Conservation (phyloP, 2,888 invertebrate genomes). For the Drosophila meridiana region DNA sequence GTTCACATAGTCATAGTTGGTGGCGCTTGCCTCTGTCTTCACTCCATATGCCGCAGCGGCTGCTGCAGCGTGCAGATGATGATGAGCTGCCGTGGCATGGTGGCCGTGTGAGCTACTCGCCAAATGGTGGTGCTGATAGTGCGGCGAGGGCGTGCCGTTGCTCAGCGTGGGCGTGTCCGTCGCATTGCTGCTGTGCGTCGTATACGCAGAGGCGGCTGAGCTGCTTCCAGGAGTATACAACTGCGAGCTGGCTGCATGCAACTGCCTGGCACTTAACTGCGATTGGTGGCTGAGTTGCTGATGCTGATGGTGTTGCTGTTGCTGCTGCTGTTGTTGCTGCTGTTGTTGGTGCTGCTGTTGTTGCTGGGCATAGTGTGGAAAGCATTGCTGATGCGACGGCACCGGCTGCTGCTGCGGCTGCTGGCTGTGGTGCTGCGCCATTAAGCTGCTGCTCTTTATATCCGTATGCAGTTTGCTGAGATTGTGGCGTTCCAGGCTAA, state of each 20-base stretch:
- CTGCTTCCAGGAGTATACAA: conserved; percentile 77
- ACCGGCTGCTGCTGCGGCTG: conserved; percentile 61
- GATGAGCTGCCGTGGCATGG: conserved; percentile 72
- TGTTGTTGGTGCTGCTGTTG: conserved; percentile 50
- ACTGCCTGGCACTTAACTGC: conserved; percentile 60
- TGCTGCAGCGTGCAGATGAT: conserved; percentile 74
- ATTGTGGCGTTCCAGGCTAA: conserved; percentile 82
- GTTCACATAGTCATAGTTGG: conserved; percentile 85
- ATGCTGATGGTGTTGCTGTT: conserved; percentile 43
- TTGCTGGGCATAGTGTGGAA: conserved; percentile 59
- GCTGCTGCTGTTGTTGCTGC: conserved; percentile 56
- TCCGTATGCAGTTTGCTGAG: conserved; percentile 77
- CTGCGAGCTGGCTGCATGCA: conserved; percentile 65
- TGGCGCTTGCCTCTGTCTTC: conserved; percentile 84
- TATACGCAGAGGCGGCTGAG: conserved; percentile 69
- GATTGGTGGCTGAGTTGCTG: conserved; percentile 53
- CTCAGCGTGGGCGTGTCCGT: conserved; percentile 71
- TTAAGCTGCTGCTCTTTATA: conserved; percentile 67
- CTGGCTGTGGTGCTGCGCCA: conserved; percentile 70
- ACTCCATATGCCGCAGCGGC: conserved; percentile 79
- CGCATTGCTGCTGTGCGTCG: conserved; percentile 64
- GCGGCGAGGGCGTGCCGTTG: conserved; percentile 81
- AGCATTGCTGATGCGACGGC: conserved; percentile 65
- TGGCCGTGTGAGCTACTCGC: conserved; percentile 71
- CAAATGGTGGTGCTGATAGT: conserved; percentile 82